Base-by-base conservation (phyloP, 2,888 invertebrate genomes). In the Zele albiditarsus region DNA sequence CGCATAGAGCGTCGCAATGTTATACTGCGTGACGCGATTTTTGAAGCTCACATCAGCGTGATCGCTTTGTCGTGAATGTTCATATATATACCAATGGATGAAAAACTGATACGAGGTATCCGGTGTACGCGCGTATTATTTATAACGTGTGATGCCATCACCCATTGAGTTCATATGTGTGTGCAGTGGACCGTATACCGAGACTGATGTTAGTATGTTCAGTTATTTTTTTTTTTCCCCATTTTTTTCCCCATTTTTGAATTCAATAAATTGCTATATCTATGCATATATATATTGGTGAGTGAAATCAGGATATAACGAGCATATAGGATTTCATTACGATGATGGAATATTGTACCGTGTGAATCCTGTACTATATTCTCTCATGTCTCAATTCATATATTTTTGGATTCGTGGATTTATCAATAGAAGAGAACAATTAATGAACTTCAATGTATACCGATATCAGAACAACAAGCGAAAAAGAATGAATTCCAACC, bases 51-150 rank as follows among this genome's bases (percentile, higher is more conserved):
- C 33, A 53, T 65, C 63, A 31, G 60, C 69, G 67, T 77, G 74
- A 78, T 77, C 71, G 75, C 76, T 76, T 78, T 75, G 73, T 77
- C 76, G 70, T 58, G 62, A 57, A 71, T 69, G 75, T 77, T 71
- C 74, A 63, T 73, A 63, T 73, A 75, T 73, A 62, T 62, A 58
- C 71, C 74, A 67, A 76, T 77, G 75, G 74, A 80, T 78, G 80
- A 80, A 77, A 78, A 80, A 80, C 77, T 75, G 77, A 76, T 78
- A 76, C 73, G 75, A 72, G 62, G 53, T 72, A 72, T 72, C 71
- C 65, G 63, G 53, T 49, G 28, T 49, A 65, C 57, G n/a, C 58
- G 60, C 23, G 53, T 53, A 72, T 72, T 72, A 72, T 72, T 72
- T 65, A 72, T 65, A 31, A 72, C 31, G 46, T 62, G 10, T 46